Conservation (phyloP, 2,113 vertebrate species). For the pig (Sus scrofa) region T2T-Sscrofa CM000826.6:133219001-133219500, state of each 20-base stretch:
- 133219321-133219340: background rate
- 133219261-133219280: background rate
- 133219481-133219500: background rate
- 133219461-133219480: background rate
- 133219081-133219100: background rate
- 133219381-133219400: background rate
- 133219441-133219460: background rate
- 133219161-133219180: constrained; percentile 40
- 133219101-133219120: background rate
- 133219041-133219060: background rate
- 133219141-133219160: background rate
- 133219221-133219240: background rate
- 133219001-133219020: background rate
- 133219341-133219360: background rate
- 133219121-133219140: constrained; percentile 22
- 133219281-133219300: background rate
- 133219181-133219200: background rate
- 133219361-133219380: background rate
- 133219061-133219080: background rate
- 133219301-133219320: background rate
- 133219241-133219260: background rate
- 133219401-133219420: background rate
- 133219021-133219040: background rate
- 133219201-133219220: background rate
- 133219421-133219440: background rate